Percentiles rank a stretch among this genome's conserved stretches.
These are phyloP conservation scores for Stenodera caucasica DNA, from an alignment of 2,888 invertebrate genomes.

Conservation along the genomic window DNA sequence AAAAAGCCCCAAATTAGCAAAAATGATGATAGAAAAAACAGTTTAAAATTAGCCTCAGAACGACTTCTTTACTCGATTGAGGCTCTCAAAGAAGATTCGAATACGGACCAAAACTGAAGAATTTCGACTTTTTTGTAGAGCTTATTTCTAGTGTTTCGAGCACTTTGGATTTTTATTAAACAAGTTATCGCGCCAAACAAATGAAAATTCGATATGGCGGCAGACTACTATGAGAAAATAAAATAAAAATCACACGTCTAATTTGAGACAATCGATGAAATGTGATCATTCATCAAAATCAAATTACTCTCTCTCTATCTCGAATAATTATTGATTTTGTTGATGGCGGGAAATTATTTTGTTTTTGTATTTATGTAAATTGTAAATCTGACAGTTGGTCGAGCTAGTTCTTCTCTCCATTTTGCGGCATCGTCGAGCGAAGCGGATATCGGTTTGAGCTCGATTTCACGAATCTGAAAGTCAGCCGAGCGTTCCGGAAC, in stretches of 20 bases:
- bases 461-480: slow-evolving; percentile 58
- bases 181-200: too few species aligned
- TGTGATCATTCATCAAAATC: background rate
- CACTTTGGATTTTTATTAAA: too few species aligned
- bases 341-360: slow-evolving; percentile 11
- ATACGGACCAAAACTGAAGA: too few species aligned
- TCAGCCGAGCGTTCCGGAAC: slow-evolving; percentile 59
- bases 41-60: too few species aligned
- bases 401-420: slow-evolving; percentile 53
- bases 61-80: too few species aligned
- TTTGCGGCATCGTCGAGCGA: slow-evolving; percentile 55
- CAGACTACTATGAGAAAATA: too few species aligned
- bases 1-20: too few species aligned
- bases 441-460: slow-evolving; percentile 56
- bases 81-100: too few species aligned
- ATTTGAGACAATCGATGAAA: slow-evolving; percentile 11
- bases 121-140: too few species aligned
- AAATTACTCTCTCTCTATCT: background rate
- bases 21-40: too few species aligned
- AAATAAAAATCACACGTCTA: slow-evolving; percentile 6
- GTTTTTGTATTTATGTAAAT: slow-evolving; percentile 44
- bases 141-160: too few species aligned
- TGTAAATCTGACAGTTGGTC: slow-evolving; percentile 52
- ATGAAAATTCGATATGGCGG: too few species aligned
- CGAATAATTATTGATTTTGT: background rate